phyloP scores from a whole-genome alignment of 2,888 invertebrate genomes.

The Pinctada fucata region DNA sequence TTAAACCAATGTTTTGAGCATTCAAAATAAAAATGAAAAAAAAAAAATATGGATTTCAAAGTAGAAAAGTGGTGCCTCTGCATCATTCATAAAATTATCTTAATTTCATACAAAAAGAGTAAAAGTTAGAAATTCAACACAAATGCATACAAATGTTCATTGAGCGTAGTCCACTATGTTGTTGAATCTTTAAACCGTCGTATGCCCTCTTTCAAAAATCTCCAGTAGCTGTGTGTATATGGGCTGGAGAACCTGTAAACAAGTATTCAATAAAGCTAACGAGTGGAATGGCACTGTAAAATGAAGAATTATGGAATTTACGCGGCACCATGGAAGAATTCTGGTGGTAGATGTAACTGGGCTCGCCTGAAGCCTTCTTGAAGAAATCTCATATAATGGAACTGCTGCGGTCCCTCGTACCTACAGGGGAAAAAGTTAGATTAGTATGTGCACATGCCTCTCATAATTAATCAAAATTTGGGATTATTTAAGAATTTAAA shows the following conservation, averaged over 20 bases:
- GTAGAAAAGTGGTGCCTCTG: too few relatives aligned
- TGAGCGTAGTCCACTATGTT: too few relatives aligned
- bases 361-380: conserved; percentile 58
- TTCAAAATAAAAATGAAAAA: too few relatives aligned
- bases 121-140: too few relatives aligned
- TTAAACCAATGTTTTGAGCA: too few relatives aligned
- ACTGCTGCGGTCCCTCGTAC: conserved; percentile 13
- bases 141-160: too few relatives aligned
- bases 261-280: conserved; percentile 7
- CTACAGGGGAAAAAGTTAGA: conserved; percentile 12
- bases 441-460: not conserved
- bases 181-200: conserved; percentile 38
- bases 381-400: conserved; percentile 49
- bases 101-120: too few relatives aligned
- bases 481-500: too few relatives aligned
- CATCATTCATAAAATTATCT: too few relatives aligned
- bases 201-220: conserved; percentile 66
- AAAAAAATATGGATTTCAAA: too few relatives aligned
- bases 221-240: conserved; percentile 53
- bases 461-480: too few relatives aligned
- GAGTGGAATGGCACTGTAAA: too few relatives aligned
- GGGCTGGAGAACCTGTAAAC: conserved; percentile 63
- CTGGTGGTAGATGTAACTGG: conserved; percentile 28
- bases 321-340: not conserved
- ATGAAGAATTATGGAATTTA: not conserved